A percentile compares a stretch with the other conserved stretches of the same genome.
phyloP scores from a whole-genome alignment of 2,113 vertebrate genomes.

The Lagenorhynchus albirostris region DNA sequence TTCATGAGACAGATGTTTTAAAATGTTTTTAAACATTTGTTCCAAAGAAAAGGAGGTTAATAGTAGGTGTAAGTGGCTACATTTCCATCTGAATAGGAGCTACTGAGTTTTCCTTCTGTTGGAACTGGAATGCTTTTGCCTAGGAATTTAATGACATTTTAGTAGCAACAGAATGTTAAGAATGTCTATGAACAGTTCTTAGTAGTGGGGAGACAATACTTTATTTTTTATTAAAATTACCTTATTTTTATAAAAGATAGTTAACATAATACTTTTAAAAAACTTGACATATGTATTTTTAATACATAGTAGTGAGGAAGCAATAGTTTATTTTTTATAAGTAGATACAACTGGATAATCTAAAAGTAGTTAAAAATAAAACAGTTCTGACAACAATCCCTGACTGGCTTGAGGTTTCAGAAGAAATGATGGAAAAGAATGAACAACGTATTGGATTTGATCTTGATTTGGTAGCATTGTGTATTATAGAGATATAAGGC shows the following conservation, averaged over 20 bases:
- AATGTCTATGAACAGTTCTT: neutral
- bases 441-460: neutral
- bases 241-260: neutral
- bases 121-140: neutral
- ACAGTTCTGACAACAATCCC: neutral
- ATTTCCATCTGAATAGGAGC: neutral
- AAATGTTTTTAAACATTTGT: neutral
- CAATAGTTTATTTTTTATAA: neutral
- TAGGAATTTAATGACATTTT: conserved; percentile 1
- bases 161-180: neutral
- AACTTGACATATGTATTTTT: neutral
- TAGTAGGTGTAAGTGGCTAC: neutral
- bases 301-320: neutral
- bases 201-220: neutral
- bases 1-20: conserved; percentile 14
- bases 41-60: conserved; percentile 29
- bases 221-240: neutral
- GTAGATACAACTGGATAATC: neutral
- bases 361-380: neutral
- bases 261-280: neutral
- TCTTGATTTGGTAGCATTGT: neutral
- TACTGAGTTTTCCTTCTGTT: neutral
- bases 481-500: neutral
- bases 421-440: neutral
- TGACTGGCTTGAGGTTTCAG: neutral